phyloP scores from a whole-genome alignment of 2,888 invertebrate genomes.

The Cerastis leucographa region DNA sequence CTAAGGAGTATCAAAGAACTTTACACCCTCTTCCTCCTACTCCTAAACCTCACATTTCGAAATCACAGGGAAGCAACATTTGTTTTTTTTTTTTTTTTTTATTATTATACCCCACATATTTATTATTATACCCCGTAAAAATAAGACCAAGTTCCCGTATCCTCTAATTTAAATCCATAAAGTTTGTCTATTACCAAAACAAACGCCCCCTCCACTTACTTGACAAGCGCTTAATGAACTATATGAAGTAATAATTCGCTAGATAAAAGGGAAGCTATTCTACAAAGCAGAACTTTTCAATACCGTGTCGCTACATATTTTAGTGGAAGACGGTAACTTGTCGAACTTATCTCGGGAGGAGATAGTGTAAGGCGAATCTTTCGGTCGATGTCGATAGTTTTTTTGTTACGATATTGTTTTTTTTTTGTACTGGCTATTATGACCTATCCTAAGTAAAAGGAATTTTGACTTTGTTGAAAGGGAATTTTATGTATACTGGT shows the following conservation, averaged over 20 bases:
- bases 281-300: slow-evolving; percentile 86
- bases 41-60: not conserved
- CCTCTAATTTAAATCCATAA: not conserved
- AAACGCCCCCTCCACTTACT: not conserved
- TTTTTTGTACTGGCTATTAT: no score
- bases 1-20: no score
- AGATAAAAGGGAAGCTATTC: slow-evolving; percentile 76
- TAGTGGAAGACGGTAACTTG: slow-evolving; percentile 86
- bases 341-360: slow-evolving; percentile 81
- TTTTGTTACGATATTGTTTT: not conserved
- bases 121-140: not conserved
- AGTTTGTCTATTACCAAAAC: slow-evolving; percentile 7
- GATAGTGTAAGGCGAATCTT: slow-evolving; percentile 66
- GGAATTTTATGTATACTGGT: no score
- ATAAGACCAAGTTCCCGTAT: not conserved
- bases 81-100: no score
- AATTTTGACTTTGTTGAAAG: not conserved
- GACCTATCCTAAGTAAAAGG: not conserved
- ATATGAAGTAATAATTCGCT: slow-evolving; percentile 69
- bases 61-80: no score
- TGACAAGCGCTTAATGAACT: slow-evolving; percentile 66
- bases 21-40: no score
- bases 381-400: slow-evolving; percentile 44
- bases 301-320: slow-evolving; percentile 89
- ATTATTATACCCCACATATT: no score